Evolutionary conservation across 2,797 vertebrate genomes (phyloP).

Genomic region (Valencia hispanica): DNA sequence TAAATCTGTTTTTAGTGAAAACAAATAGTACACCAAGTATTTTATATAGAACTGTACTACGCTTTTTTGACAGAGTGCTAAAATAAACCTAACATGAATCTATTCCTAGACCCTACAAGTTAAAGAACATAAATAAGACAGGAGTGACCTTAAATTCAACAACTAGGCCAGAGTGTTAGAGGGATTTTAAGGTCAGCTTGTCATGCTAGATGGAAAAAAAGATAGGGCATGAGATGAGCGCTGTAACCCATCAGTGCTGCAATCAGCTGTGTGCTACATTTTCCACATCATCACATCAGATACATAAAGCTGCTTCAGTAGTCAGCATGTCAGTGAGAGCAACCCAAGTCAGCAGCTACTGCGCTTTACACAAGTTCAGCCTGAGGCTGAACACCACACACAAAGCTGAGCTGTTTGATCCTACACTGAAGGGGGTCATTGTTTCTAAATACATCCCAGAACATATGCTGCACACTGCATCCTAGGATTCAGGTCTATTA

Average conservation of each 20-base stretch:
- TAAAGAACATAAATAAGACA: slow-evolving; percentile 5
- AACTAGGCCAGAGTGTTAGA: slow-evolving; percentile 49
- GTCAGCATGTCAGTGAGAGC: slow-evolving; percentile 49
- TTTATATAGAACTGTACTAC: neutral
- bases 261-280: slow-evolving; percentile 55
- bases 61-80: neutral
- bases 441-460: slow-evolving; percentile 66
- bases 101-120: neutral
- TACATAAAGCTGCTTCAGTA: slow-evolving; percentile 50
- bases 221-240: slow-evolving; percentile 13
- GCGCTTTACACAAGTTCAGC: slow-evolving; percentile 51
- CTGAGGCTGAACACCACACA: slow-evolving; percentile 46
- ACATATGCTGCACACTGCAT: slow-evolving; percentile 47
- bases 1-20: neutral
- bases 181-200: slow-evolving; percentile 29
- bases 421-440: slow-evolving; percentile 60
- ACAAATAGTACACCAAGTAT: neutral
- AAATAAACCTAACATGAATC: neutral
- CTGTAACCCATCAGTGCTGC: slow-evolving; percentile 30
- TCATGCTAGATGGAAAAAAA: slow-evolving; percentile 44
- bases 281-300: slow-evolving; percentile 63
- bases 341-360: slow-evolving; percentile 53
- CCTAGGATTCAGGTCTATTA: slow-evolving; percentile 33
- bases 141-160: neutral
- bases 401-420: slow-evolving; percentile 63